These are phyloP conservation scores for Cantharis nigra DNA, from an alignment of 2,888 invertebrate genomes.

Conservation along the genomic window DNA sequence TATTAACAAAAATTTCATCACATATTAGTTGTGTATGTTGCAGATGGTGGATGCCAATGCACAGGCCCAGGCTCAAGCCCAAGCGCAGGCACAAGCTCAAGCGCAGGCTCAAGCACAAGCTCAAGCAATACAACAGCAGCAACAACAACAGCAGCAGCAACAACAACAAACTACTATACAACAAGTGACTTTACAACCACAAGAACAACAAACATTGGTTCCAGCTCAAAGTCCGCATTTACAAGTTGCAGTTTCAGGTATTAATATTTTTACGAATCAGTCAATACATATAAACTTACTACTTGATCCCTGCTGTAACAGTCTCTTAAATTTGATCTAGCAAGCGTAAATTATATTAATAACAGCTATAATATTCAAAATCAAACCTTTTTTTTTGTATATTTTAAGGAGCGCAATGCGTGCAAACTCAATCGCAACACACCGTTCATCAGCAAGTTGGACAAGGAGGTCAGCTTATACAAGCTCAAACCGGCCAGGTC, in stretches of 20 bases:
- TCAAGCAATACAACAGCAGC: conserved; percentile 52
- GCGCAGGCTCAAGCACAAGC: conserved; percentile 52
- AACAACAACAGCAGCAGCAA: conserved; percentile 43
- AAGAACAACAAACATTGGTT: conserved; percentile 56
- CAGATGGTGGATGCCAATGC: conserved; percentile 50
- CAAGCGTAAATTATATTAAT: not conserved
- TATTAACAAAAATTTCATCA: conserved; percentile 23
- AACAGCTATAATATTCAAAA: not conserved
- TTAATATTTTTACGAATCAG: not conserved
- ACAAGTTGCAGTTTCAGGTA: conserved; percentile 51
- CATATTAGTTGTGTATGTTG: conserved; percentile 25
- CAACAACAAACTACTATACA: conserved; percentile 60
- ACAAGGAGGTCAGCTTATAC: conserved; percentile 55
- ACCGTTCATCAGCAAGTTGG: conserved; percentile 60
- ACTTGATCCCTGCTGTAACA: too few species aligned
- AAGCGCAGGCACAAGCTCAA: conserved; percentile 47
- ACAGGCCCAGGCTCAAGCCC: conserved; percentile 50
- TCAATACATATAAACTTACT: too few species aligned
- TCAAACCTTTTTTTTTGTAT: not conserved
- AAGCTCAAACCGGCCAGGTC: conserved; percentile 55
- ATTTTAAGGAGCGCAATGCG: conserved; percentile 47
- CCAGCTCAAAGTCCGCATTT: conserved; percentile 57
- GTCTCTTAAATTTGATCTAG: not conserved
- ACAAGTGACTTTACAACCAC: conserved; percentile 61
- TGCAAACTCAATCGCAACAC: conserved; percentile 51